Evolutionary conservation across 2,888 invertebrate genomes (phyloP), one percentile per base, ranked within the genome.

Genomic region (Phanerotoma sp.): DNA sequence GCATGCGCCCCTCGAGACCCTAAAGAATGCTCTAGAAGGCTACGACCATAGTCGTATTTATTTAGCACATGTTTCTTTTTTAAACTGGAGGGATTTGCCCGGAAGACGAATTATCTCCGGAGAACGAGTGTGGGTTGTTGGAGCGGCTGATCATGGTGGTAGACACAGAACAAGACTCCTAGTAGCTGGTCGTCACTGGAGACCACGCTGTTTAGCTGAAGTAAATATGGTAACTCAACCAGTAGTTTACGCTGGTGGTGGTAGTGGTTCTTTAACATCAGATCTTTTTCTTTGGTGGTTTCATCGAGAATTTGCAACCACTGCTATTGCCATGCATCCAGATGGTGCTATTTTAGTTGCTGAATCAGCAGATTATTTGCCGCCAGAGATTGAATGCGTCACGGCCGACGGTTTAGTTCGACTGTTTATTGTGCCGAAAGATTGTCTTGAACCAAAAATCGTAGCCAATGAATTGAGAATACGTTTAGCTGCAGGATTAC

Each of bases 231-330:
- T 79, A 11, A 79, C 76, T 45, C 80, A 80, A 57, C 80, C 80
- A 5, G 79, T 80, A 4, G 76, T 80, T 10, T 80, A 80, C 59
- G 80, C 79, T 1, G 79, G 79, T 1, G 80, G 79, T 5, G 80
- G 79, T 13, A 74, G 73, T 20, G 79, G 79, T 5, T 69, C 69
- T 2, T 63, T 79, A 3, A 79, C 79, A 1, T 69, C 76, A 2
- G 79, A 79, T 49, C 70, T 80, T 7, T 79, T 80, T 54, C 70
- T 77, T 5, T 80, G 80, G 79, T 80, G 80, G 80, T 79, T 80
- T 49, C 78, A 77, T 48, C 72, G 74, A n/a, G 79, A 80, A 61
- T 79, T 80, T 57, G 77, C 75, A 0, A 77, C 79, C 1, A 78
- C 79, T 0, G 79, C 79, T 0, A 66, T 78, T 60, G 76, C 79